Evolutionary conservation across 2,113 vertebrate genomes (phyloP).

Genomic region (Oryzias celebensis): DNA sequence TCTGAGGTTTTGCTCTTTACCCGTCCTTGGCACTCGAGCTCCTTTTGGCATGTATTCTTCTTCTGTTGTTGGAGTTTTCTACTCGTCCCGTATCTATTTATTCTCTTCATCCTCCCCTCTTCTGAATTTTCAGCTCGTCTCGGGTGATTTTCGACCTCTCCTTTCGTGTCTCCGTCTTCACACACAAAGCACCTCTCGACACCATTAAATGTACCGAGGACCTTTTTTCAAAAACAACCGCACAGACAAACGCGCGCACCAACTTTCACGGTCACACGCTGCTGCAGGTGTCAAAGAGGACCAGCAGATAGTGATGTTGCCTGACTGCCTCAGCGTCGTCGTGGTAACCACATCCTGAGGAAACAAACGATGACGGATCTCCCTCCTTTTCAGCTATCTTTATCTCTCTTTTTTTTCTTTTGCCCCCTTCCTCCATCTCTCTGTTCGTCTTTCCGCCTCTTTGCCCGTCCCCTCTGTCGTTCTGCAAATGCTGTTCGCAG

Average conservation of each 20-base stretch:
- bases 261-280: constrained; percentile 28
- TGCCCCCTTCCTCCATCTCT: constrained; percentile 48
- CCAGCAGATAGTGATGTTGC: constrained; percentile 60
- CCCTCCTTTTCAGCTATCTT: constrained; percentile 73
- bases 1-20: constrained; percentile 52
- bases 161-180: neutral
- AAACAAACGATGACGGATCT: constrained; percentile 76
- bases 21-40: constrained; percentile 47
- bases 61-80: constrained; percentile 34
- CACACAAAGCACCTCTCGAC: neutral
- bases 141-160: constrained; percentile 17
- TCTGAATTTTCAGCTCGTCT: constrained; percentile 24
- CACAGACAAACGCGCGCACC: constrained; percentile 7
- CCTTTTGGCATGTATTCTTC: constrained; percentile 43
- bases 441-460: constrained; percentile 52
- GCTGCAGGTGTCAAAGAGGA: constrained; percentile 68
- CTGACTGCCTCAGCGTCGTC: constrained; percentile 60
- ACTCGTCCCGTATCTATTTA: constrained; percentile 14
- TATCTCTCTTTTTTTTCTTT: constrained; percentile 48
- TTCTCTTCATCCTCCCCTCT: constrained; percentile 34
- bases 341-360: constrained; percentile 78
- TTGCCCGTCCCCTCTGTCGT: constrained; percentile 28
- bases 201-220: too few relatives aligned
- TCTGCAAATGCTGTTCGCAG: constrained; percentile 28
- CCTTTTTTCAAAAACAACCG: neutral